phyloP scores from a whole-genome alignment of 2,797 vertebrate genomes.

The Cynodonichthys magdalenae region DNA sequence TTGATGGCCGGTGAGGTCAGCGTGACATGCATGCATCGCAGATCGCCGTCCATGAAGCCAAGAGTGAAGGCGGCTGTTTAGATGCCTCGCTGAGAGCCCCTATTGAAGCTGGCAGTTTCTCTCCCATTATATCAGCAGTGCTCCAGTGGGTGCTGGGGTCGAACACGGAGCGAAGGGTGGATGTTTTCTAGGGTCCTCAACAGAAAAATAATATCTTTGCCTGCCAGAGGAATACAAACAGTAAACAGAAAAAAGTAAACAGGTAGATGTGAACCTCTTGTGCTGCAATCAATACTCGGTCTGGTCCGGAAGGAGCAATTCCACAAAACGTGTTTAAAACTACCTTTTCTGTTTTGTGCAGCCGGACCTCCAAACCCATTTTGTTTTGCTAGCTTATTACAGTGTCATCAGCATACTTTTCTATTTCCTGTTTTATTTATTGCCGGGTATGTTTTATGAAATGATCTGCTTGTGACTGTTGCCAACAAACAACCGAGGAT shows the following conservation, averaged over 20 bases:
- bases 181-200: constrained; percentile 72
- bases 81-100: constrained; percentile 62
- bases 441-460: constrained; percentile 21
- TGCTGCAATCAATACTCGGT: constrained; percentile 57
- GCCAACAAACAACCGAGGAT: constrained; percentile 13
- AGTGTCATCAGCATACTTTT: constrained; percentile 13
- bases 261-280: constrained; percentile 65
- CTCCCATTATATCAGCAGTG: constrained; percentile 70
- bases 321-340: constrained; percentile 40
- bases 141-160: constrained; percentile 53
- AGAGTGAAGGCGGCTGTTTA: constrained; percentile 62
- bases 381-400: constrained; percentile 9
- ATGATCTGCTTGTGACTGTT: constrained; percentile 17
- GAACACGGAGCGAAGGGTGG: constrained; percentile 51
- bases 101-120: constrained; percentile 58
- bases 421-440: constrained; percentile 4
- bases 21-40: constrained; percentile 67
- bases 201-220: constrained; percentile 69
- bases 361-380: constrained; percentile 12
- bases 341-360: constrained; percentile 30
- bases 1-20: constrained; percentile 71
- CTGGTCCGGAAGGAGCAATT: constrained; percentile 57
- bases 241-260: constrained; percentile 74
- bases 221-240: constrained; percentile 74
- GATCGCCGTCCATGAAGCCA: constrained; percentile 50